These are phyloP conservation scores for Helostoma temminkii DNA, from an alignment of 2,797 vertebrate genomes.

Conservation along the genomic window DNA sequence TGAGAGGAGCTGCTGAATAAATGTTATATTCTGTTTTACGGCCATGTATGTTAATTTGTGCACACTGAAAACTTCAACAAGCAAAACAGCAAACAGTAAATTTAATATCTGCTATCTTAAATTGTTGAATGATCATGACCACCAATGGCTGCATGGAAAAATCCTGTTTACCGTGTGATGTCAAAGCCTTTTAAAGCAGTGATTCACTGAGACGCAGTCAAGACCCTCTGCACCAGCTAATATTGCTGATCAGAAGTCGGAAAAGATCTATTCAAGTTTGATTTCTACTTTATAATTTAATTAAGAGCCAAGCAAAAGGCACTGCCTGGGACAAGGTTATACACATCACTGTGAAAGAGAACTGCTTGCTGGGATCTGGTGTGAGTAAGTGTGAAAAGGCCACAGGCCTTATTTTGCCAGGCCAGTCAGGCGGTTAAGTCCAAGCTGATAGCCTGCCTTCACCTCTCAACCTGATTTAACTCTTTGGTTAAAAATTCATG, in stretches of 20 bases:
- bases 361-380: conserved; percentile 43
- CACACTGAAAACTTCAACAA: too few species aligned
- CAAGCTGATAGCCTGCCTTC: conserved; percentile 65
- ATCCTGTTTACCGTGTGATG: conserved; percentile 47
- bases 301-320: conserved; percentile 60
- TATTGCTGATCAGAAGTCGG: conserved; percentile 59
- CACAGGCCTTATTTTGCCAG: conserved; percentile 50
- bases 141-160: conserved; percentile 5
- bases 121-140: background rate
- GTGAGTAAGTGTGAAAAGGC: conserved; percentile 68
- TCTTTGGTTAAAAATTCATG: conserved; percentile 83
- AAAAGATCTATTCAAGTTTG: conserved; percentile 54
- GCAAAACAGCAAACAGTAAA: background rate
- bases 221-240: conserved; percentile 42
- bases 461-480: conserved; percentile 77
- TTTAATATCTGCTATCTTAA: background rate
- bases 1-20: background rate
- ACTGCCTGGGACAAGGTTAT: conserved; percentile 61
- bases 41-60: too few species aligned
- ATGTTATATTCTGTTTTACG: background rate
- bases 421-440: conserved; percentile 65
- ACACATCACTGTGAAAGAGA: conserved; percentile 45
- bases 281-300: conserved; percentile 67
- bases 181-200: too few species aligned
- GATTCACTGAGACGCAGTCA: conserved; percentile 59